phyloP scores from a whole-genome alignment of 2,797 vertebrate species.

The Dendrocincla tyrannina region DNA sequence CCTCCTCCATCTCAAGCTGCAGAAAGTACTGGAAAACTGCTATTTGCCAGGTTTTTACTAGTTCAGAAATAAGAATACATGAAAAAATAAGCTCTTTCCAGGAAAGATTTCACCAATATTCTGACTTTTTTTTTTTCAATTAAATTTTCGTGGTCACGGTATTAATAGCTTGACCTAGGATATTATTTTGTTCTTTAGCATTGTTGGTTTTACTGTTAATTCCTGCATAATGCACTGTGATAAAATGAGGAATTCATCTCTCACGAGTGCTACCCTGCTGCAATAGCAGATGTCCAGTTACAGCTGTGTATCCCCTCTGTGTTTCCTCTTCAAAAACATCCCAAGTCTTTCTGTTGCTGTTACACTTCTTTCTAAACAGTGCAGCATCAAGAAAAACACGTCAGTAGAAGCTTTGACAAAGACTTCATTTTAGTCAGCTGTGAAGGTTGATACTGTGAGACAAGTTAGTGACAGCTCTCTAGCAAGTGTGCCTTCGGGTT shows the following conservation, averaged over 20 bases:
- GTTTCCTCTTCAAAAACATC: neutral
- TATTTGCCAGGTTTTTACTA: neutral
- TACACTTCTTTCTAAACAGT: constrained; percentile 23
- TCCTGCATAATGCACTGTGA: neutral
- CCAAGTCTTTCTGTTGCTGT: constrained; percentile 31
- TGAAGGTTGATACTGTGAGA: constrained; percentile 47
- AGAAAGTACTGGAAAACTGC: neutral
- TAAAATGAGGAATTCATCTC: neutral
- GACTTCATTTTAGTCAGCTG: constrained; percentile 26
- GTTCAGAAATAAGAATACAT: neutral
- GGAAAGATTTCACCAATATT: neutral
- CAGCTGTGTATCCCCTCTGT: neutral
- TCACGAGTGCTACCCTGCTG: neutral
- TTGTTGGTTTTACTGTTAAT: neutral
- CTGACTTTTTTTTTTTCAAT: neutral
- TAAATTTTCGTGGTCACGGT: neutral
- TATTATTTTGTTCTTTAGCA: neutral
- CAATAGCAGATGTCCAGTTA: constrained; percentile 2
- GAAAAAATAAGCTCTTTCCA: neutral
- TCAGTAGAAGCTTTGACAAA: constrained; percentile 30
- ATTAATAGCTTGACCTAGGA: neutral
- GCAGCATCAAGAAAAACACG: neutral
- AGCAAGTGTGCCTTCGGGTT: constrained; percentile 25
- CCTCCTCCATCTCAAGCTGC: neutral
- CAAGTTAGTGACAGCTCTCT: constrained; percentile 57